These are phyloP conservation scores for Drosophila neonasuta DNA, from an alignment of 2,888 invertebrate species.

Conservation along the genomic window DNA sequence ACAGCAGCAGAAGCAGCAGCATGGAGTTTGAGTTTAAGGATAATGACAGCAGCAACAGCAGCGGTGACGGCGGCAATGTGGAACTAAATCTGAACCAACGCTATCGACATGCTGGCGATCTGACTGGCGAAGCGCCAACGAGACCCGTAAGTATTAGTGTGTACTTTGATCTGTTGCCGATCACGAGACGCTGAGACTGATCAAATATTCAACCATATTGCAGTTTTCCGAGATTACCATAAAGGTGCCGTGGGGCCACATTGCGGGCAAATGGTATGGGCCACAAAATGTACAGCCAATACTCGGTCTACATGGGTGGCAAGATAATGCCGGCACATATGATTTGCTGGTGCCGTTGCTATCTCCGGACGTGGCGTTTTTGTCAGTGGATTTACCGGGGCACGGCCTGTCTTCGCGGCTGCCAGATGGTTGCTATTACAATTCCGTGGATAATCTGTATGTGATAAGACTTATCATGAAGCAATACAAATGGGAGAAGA, in stretches of 20 bases:
- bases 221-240: conserved; percentile 86
- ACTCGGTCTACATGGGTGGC: conserved; percentile 89
- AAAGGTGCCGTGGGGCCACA: conserved; percentile 87
- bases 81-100: conserved; percentile 59
- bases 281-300: conserved; percentile 85
- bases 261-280: conserved; percentile 89
- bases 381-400: conserved; percentile 88
- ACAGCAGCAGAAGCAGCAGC: conserved; percentile 29
- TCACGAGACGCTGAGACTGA: not conserved
- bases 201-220: conserved; percentile 15
- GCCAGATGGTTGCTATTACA: conserved; percentile 84
- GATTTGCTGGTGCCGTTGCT: conserved; percentile 87
- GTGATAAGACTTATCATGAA: conserved; percentile 85
- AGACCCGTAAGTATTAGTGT: conserved; percentile 65
- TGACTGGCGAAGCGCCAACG: conserved; percentile 77
- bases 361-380: conserved; percentile 82
- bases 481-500: conserved; percentile 87
- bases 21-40: conserved; percentile 47
- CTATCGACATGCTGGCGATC: conserved; percentile 79
- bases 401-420: conserved; percentile 88
- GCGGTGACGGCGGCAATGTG: conserved; percentile 23
- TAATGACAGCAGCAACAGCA: conserved; percentile 18
- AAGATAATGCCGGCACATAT: conserved; percentile 90
- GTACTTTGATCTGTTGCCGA: conserved; percentile 53
- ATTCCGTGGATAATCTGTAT: conserved; percentile 82